Evolutionary conservation across 2,888 invertebrate genomes (phyloP).

Genomic region (Andrena flavipes): DNA sequence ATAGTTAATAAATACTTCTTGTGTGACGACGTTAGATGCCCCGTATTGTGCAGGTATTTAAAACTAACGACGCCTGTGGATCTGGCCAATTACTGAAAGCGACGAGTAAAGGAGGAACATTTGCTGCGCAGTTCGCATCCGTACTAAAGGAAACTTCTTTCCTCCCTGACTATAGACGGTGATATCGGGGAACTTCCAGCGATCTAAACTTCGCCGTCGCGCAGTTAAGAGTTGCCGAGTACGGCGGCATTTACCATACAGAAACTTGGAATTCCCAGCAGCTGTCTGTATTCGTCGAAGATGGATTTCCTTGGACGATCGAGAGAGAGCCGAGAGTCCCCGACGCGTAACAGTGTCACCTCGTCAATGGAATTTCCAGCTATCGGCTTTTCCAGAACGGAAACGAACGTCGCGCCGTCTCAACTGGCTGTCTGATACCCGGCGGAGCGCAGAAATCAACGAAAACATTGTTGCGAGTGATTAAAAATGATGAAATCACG

Average conservation of each 20-base stretch:
- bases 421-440: conserved; percentile 6
- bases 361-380: conserved; percentile 32
- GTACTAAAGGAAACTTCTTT: no score
- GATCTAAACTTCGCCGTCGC: conserved; percentile 22
- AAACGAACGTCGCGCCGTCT: conserved; percentile 35
- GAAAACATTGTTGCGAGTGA: conserved; percentile 15
- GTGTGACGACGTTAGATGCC: no score
- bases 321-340: neutral
- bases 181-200: neutral
- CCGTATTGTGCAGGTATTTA: no score
- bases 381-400: conserved; percentile 39
- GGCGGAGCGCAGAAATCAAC: conserved; percentile 3
- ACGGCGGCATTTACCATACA: conserved; percentile 10
- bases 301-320: conserved; percentile 3
- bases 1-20: no score
- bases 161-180: neutral
- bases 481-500: neutral
- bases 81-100: no score
- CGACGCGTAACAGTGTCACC: conserved; percentile 14
- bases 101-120: no score
- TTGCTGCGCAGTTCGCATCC: no score
- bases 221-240: neutral
- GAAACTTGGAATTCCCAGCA: conserved; percentile 4
- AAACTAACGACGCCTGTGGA: no score
- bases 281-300: neutral